Conservation (phyloP, 2,113 vertebrate species). For the Gymnogyps californianus region DNA sequence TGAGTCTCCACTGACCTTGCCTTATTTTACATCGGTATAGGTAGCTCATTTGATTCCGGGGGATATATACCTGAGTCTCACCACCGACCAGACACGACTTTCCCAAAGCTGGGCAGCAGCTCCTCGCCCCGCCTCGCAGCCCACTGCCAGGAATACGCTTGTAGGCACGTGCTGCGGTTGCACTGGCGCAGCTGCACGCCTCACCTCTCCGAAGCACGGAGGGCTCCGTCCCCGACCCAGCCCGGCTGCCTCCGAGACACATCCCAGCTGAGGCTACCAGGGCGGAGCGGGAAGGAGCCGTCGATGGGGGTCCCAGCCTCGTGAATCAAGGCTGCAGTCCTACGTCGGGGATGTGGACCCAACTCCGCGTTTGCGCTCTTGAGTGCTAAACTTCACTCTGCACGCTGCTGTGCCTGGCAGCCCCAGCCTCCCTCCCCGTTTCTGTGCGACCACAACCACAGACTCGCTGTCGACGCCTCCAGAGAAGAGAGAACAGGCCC, state of each 20-base stretch:
- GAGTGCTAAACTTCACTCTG: not conserved
- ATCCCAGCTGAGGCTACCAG: not conserved
- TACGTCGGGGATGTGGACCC: not conserved
- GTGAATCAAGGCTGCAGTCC: not conserved
- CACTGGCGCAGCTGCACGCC: not conserved
- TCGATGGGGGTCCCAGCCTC: not conserved
- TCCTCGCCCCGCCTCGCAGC: not conserved
- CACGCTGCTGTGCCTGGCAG: not conserved
- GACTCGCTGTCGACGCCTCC: slow-evolving; percentile 42
- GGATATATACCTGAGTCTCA: not conserved
- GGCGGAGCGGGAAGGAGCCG: not conserved
- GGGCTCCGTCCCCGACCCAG: not conserved
- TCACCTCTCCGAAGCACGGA: not conserved
- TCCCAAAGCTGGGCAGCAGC: not conserved
- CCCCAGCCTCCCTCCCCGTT: not conserved
- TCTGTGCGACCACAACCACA: slow-evolving; percentile 60
- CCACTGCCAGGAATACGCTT: not conserved
- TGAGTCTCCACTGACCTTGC: not conserved
- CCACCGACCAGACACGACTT: not conserved
- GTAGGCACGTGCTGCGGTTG: not conserved
- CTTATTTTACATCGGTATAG: not conserved
- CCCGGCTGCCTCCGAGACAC: fast-evolving
- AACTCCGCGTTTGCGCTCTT: not conserved
- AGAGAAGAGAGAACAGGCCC: slow-evolving; percentile 61
- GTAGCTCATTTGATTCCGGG: not conserved